Conservation (phyloP, 2,113 vertebrate species). For the Rhipidura dahli region DNA sequence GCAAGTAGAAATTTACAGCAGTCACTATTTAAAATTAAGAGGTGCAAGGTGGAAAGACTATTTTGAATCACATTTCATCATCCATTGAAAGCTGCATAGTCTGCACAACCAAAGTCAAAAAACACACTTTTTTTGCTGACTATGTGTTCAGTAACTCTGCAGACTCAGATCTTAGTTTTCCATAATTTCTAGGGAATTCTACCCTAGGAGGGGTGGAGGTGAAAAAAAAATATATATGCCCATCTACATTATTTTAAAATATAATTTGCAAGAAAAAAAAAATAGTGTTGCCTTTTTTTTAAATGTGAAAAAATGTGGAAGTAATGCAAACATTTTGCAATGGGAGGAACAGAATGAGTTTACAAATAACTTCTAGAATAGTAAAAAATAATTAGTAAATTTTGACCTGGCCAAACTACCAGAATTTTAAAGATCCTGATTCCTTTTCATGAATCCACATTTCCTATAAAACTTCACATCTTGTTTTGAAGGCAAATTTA, state of each 20-base stretch:
- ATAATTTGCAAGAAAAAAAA: background rate
- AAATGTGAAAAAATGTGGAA: background rate
- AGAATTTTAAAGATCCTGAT: background rate
- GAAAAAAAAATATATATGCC: background rate
- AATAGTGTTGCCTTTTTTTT: background rate
- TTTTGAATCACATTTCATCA: background rate
- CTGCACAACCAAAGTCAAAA: background rate
- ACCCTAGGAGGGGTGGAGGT: background rate
- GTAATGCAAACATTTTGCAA: background rate
- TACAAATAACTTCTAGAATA: background rate
- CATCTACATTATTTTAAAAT: background rate
- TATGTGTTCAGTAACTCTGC: background rate
- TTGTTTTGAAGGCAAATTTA: background rate
- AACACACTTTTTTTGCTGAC: background rate
- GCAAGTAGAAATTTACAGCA: background rate
- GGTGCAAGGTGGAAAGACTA: background rate
- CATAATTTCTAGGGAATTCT: background rate
- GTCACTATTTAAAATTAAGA: background rate
- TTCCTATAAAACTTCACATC: background rate
- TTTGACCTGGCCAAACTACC: background rate
- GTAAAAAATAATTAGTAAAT: background rate
- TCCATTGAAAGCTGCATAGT: background rate
- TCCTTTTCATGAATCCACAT: background rate
- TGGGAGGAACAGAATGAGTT: background rate
- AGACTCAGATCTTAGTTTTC: background rate